phyloP scores from a whole-genome alignment of 2,113 vertebrate species.

The Ptychochromis oligacanthus region DNA sequence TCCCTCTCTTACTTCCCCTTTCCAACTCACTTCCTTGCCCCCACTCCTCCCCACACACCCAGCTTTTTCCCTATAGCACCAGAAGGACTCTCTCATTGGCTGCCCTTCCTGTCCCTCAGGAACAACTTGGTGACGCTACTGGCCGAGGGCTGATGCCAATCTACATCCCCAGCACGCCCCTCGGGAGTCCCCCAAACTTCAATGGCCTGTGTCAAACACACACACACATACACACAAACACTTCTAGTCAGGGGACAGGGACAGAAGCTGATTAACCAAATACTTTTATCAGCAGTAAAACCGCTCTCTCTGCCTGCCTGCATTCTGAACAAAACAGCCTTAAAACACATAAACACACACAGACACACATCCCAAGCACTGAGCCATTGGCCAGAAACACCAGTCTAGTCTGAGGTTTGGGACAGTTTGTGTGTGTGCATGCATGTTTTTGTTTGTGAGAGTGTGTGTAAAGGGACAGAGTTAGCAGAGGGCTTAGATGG shows the following conservation, averaged over 20 bases:
- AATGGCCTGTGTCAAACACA: slow-evolving; percentile 73
- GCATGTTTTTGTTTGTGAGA: slow-evolving; percentile 33
- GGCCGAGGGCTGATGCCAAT: slow-evolving; percentile 78
- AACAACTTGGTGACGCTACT: slow-evolving; percentile 66
- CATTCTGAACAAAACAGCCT: slow-evolving; percentile 77
- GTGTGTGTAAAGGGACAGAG: slow-evolving; percentile 58
- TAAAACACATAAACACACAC: slow-evolving; percentile 70
- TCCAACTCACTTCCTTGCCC: slow-evolving; percentile 39
- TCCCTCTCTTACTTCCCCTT: slow-evolving; percentile 6
- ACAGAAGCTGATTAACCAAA: slow-evolving; percentile 87
- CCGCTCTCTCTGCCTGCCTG: slow-evolving; percentile 71
- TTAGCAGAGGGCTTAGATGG: slow-evolving; percentile 78
- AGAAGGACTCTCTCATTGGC: slow-evolving; percentile 75
- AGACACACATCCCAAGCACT: slow-evolving; percentile 51
- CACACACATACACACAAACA: slow-evolving; percentile 38
- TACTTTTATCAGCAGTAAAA: slow-evolving; percentile 86
- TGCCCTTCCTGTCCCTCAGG: slow-evolving; percentile 68
- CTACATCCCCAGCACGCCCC: slow-evolving; percentile 67
- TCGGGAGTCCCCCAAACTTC: slow-evolving; percentile 68
- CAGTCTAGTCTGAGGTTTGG: slow-evolving; percentile 62
- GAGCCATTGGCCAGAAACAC: slow-evolving; percentile 72
- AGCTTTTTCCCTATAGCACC: slow-evolving; percentile 31
- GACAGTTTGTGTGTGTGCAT: slow-evolving; percentile 36
- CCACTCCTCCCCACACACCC: slow-evolving; percentile 31
- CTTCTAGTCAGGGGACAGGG: slow-evolving; percentile 67